These are phyloP conservation scores for Scyliorhinus canicula DNA, from an alignment of 2,797 vertebrate genomes.

Conservation along the genomic window DNA sequence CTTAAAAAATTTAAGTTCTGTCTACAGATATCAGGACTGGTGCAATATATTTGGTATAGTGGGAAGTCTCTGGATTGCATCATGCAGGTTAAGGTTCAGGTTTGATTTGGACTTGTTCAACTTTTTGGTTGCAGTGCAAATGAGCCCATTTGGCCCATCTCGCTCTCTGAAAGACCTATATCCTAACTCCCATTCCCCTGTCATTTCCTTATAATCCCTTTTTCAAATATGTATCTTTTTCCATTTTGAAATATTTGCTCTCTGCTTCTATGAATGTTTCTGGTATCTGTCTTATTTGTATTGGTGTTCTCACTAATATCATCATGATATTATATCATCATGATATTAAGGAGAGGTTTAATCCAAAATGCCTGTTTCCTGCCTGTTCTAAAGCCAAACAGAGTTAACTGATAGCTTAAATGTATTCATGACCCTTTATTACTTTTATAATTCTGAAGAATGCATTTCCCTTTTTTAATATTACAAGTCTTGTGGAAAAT, in stretches of 20 bases:
- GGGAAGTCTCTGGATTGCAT: neutral
- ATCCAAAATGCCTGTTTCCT: neutral
- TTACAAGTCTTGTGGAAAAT: neutral
- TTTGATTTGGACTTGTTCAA: neutral
- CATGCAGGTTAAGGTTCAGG: neutral
- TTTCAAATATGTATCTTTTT: neutral
- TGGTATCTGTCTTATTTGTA: neutral
- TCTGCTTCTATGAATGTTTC: neutral
- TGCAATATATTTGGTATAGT: neutral
- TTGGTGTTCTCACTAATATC: no score
- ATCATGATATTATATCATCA: neutral
- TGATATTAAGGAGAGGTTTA: neutral
- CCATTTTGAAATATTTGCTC: neutral
- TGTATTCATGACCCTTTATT: neutral
- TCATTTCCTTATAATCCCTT: neutral
- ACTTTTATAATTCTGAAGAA: neutral
- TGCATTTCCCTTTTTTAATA: conserved; percentile 6
- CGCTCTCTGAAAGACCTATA: neutral
- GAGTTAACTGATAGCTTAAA: neutral
- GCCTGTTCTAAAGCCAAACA: neutral
- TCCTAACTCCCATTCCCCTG: neutral
- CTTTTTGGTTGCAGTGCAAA: neutral
- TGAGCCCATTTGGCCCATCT: neutral
- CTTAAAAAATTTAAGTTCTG: conserved; percentile 7
- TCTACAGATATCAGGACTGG: neutral